A percentile compares a stretch with the other conserved stretches of the same genome.
Evolutionary conservation across 1,140 invertebrate genomes (phyloP).

Genomic region (Drosophila albomicans): DNA sequence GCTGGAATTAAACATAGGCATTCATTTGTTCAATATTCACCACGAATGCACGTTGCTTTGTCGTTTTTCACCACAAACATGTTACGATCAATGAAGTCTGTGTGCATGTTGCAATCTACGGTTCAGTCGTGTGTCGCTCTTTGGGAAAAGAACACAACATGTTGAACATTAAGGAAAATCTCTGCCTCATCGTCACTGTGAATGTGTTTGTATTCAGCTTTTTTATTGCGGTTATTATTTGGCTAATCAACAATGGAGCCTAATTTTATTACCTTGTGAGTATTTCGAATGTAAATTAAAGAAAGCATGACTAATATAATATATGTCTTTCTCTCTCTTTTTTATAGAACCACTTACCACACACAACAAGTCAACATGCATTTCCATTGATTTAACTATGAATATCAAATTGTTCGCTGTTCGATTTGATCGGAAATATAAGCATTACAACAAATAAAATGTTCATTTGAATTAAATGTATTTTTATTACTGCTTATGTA

Average conservation of each 20-base stretch:
- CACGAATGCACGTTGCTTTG: too few relatives aligned
- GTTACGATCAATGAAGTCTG: background rate
- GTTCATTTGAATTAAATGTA: conserved; percentile 22
- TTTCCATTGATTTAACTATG: background rate
- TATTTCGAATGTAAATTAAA: too few relatives aligned
- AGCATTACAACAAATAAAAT: conserved; percentile 40
- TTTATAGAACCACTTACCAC: background rate
- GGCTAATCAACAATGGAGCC: background rate
- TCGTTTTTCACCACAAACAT: background rate
- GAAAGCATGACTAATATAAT: too few relatives aligned
- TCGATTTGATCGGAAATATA: background rate
- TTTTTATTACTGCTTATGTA: conserved; percentile 3
- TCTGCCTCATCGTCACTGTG: background rate
- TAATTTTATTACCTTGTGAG: background rate
- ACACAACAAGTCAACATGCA: background rate
- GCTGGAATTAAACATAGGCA: too few relatives aligned
- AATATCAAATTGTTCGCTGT: background rate
- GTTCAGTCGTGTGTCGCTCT: background rate
- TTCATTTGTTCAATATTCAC: too few relatives aligned
- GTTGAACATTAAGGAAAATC: conserved; percentile 15
- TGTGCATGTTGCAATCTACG: too few relatives aligned
- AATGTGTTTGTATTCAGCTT: conserved; percentile 6
- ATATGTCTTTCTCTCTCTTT: background rate
- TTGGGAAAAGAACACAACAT: conserved; percentile 2
- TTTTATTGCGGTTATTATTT: background rate